phyloP scores from a whole-genome alignment of 2,797 vertebrate genomes.

The Gobio occitaniae region DNA sequence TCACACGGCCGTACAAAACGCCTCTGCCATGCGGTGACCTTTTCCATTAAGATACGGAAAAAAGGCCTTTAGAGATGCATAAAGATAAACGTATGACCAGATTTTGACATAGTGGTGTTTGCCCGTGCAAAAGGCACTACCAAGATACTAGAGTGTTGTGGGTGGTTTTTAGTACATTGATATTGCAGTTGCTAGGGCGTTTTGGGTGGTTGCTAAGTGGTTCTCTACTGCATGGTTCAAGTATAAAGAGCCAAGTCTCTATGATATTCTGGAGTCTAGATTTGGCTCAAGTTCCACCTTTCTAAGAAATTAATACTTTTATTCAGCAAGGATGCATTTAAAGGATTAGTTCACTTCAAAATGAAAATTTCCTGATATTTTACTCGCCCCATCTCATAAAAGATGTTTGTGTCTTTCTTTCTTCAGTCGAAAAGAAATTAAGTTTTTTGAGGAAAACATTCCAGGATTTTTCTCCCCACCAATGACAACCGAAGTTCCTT shows the following conservation, averaged over 20 bases:
- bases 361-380: too few relatives aligned
- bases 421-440: too few relatives aligned
- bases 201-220: background rate
- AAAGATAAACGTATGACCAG: background rate
- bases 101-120: background rate
- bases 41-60: conserved; percentile 10
- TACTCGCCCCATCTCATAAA: too few relatives aligned
- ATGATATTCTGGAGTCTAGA: background rate
- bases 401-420: too few relatives aligned
- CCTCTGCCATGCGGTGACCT: conserved; percentile 17
- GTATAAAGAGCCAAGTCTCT: background rate
- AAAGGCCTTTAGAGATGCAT: conserved; percentile 14
- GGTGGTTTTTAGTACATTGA: background rate
- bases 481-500: too few relatives aligned
- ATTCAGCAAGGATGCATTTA: background rate
- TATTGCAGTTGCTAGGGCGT: background rate
- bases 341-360: too few relatives aligned
- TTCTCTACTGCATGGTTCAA: background rate
- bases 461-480: too few relatives aligned
- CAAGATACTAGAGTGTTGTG: background rate
- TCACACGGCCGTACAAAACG: conserved; percentile 22
- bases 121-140: background rate
- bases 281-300: background rate
- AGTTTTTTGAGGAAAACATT: too few relatives aligned
- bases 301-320: background rate